phyloP scores from a whole-genome alignment of 2,797 vertebrate species.

The Parotocinclus haroldoi region DNA sequence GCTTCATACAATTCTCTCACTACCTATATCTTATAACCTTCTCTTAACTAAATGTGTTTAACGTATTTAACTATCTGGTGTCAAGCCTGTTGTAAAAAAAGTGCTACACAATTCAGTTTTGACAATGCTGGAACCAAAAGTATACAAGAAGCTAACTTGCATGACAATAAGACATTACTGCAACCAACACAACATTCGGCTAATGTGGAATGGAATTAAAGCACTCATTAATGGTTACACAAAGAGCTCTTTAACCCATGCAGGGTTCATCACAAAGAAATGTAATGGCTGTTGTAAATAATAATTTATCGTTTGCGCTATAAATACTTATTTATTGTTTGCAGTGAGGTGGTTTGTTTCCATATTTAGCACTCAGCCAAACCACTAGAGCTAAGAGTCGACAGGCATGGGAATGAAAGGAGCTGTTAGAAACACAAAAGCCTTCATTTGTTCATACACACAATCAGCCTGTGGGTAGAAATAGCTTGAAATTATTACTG shows the following conservation, averaged over 20 bases:
- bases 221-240: too few relatives aligned
- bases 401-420: background rate
- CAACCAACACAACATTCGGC: too few relatives aligned
- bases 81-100: too few relatives aligned
- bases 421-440: constrained; percentile 1
- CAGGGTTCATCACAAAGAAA: constrained; percentile 12
- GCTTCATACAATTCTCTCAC: too few relatives aligned
- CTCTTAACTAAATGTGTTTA: too few relatives aligned
- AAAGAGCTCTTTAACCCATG: background rate
- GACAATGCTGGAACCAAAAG: too few relatives aligned
- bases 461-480: constrained; percentile 14
- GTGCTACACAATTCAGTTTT: too few relatives aligned
- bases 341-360: background rate
- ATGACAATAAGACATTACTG: too few relatives aligned
- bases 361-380: constrained; percentile 8
- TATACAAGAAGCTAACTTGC: too few relatives aligned
- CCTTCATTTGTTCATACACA: constrained; percentile 7
- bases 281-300: constrained; percentile 13
- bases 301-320: constrained; percentile 14
- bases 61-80: too few relatives aligned
- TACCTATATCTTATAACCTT: too few relatives aligned
- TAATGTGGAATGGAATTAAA: too few relatives aligned
- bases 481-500: constrained; percentile 21
- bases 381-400: background rate
- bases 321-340: constrained; percentile 16